A percentile compares a stretch with the other conserved stretches of the same genome.
These are phyloP conservation scores for Anabacerthia variegaticeps DNA, from an alignment of 2,797 vertebrate genomes.

Conservation along the genomic window DNA sequence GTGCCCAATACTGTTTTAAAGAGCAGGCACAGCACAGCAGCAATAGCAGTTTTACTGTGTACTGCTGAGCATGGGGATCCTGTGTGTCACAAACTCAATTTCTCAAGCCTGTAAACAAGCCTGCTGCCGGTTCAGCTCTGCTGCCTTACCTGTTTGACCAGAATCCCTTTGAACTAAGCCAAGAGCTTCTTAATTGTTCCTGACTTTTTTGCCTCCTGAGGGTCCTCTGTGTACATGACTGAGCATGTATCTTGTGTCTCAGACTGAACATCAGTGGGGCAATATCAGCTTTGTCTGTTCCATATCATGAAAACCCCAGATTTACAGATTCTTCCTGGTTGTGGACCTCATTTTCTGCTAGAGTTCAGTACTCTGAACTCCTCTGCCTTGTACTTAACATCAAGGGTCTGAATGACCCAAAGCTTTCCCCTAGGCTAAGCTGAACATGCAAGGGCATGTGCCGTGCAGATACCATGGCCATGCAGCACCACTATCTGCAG, in stretches of 20 bases:
- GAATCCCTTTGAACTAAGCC: background rate
- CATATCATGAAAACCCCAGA: background rate
- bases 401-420: rapidly evolving
- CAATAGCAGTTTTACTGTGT: background rate
- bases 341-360: background rate
- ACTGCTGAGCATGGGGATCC: background rate
- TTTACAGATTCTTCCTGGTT: background rate
- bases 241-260: background rate
- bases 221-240: background rate
- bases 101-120: constrained; percentile 14
- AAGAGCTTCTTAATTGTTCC: background rate
- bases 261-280: background rate
- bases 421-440: background rate
- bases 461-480: rapidly evolving
- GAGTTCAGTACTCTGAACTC: background rate
- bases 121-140: background rate
- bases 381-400: background rate
- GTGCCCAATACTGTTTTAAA: background rate
- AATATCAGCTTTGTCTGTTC: background rate
- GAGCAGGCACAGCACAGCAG: background rate
- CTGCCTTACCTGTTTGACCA: background rate
- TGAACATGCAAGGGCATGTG: rapidly evolving
- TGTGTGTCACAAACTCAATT: background rate
- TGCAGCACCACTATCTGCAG: background rate
- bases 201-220: background rate